Evolutionary conservation across 2,888 invertebrate species (phyloP), one percentile per base, ranked within the genome.

Genomic region (Meandrusa payeni): DNA sequence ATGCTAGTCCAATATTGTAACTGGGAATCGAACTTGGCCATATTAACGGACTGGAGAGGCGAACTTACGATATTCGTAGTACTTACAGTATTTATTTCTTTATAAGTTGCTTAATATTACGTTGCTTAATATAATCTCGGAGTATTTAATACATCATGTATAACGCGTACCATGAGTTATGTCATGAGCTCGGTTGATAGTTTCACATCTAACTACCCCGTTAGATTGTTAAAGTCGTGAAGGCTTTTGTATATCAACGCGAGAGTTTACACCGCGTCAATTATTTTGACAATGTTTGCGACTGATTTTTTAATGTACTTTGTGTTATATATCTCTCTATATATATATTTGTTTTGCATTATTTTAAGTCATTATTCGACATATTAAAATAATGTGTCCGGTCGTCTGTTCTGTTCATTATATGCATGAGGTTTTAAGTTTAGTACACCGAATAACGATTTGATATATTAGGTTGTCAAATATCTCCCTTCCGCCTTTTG

Each of bases 1-100:
- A 86, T 85, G 77, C 87, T 87, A 87, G 87, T 87, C 87, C 70
- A 74, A 72, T 74, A 69, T 66, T 72, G 69, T 76, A 81, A 79
- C 74, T 77, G 77, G 72, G 74, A 73, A 81, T 69, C 81, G 82
- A 85, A 77, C 62, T 63, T 74, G 69, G 68, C 82, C 86, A 86
- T 86, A 85, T 82, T 79, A 55, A 55, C 66, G 63, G 67, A 66
- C 67, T 63, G 63, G 69, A 60, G 66, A 59, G 59, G 59, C 63
- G 57, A 58, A 73, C 64, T 66, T 51, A 51, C 59, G 52, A 54
- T 51, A 69, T 63, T 61, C 63, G 67, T 76, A 82, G 85, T 86
- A 85, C 85, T 86, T 85, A 86, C 86, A 86, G 86, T 87, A 87
- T 87, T 87, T 87, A 85, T 85, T 85, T 82, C 60, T 69, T 75